These are phyloP conservation scores for Triops cancriformis DNA, from an alignment of 1,140 invertebrate species.

Conservation along the genomic window DNA sequence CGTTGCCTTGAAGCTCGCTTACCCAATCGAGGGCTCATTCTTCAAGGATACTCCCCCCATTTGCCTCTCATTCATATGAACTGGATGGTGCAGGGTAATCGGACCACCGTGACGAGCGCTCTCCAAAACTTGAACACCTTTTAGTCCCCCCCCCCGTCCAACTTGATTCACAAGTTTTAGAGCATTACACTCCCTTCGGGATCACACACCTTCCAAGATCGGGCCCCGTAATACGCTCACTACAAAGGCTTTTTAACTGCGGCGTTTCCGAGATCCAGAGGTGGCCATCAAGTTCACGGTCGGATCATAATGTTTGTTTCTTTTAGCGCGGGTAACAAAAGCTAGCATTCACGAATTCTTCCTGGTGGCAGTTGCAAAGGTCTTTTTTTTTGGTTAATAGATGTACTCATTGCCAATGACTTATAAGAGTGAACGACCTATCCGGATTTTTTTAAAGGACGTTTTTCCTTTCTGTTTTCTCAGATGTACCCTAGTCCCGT, in stretches of 20 bases:
- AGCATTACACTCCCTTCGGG: no score
- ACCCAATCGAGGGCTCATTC: background rate
- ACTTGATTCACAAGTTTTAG: background rate
- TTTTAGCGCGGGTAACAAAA: background rate
- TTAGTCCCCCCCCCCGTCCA: background rate
- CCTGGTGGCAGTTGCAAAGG: background rate
- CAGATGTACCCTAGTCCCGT: background rate
- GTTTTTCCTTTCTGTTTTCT: background rate
- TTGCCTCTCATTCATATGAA: background rate
- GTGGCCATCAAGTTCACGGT: background rate
- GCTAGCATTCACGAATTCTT: background rate
- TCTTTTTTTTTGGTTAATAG: background rate
- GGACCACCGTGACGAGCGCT: background rate
- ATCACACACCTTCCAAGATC: no score
- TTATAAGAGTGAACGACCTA: background rate
- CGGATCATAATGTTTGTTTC: background rate
- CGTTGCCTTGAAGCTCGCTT: background rate
- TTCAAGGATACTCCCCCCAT: background rate
- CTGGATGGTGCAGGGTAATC: background rate
- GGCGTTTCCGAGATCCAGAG: background rate
- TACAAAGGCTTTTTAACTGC: no score
- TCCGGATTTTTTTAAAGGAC: background rate
- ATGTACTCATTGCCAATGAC: background rate
- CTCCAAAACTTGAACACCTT: background rate
- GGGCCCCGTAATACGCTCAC: no score